These are phyloP conservation scores for human DNA, from an alignment of 2,113 vertebrate genomes.

Conservation along the genomic window DNA sequence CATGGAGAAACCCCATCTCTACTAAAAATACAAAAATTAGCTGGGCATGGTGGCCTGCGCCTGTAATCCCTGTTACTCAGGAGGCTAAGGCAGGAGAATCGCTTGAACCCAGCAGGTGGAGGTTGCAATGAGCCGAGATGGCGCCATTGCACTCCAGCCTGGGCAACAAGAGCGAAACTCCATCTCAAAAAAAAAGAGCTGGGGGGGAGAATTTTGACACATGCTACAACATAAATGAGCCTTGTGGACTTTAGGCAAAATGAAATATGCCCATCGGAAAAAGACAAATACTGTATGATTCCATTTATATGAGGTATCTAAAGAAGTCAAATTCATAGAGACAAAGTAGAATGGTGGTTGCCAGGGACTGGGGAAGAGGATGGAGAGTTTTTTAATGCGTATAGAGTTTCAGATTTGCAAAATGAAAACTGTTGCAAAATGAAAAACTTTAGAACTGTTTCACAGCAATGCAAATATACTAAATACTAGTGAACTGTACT, in stretches of 20 bases:
- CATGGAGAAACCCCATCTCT: too few relatives aligned
- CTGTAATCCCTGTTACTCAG: too few relatives aligned
- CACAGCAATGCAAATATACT: neutral
- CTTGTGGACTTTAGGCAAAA: neutral
- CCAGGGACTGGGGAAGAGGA: neutral
- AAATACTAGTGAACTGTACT: neutral
- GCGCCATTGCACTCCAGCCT: too few relatives aligned
- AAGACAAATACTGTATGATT: neutral
- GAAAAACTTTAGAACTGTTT: neutral
- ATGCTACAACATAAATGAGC: neutral
- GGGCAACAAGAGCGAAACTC: too few relatives aligned
- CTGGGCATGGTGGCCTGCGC: too few relatives aligned
- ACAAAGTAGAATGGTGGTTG: neutral
- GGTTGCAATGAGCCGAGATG: too few relatives aligned
- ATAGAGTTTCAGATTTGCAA: neutral
- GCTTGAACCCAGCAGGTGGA: too few relatives aligned
- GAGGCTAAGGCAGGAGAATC: too few relatives aligned
- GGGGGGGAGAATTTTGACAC: neutral
- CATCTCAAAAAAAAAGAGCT: too few relatives aligned
- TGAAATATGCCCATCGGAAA: neutral
- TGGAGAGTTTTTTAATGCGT: neutral
- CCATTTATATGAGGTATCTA: neutral
- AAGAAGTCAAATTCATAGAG: neutral
- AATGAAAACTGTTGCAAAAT: neutral
- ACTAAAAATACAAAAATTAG: too few relatives aligned